phyloP scores from a whole-genome alignment of 2,113 vertebrate species.

The Macaca fascicularis region DNA sequence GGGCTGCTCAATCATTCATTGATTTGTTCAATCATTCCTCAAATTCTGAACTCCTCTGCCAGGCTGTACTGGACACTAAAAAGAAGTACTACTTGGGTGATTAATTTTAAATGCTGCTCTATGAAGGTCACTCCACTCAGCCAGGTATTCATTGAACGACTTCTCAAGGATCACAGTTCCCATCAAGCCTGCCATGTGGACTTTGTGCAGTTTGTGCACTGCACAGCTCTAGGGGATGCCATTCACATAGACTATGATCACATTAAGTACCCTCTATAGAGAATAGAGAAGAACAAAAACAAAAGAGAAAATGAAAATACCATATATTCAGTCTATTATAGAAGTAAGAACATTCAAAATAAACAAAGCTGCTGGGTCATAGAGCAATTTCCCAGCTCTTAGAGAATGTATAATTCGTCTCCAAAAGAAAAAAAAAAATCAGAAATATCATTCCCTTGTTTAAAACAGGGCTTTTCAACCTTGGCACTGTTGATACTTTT shows the following conservation, averaged over 20 bases:
- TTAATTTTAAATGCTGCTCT: not conserved
- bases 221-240: fast-evolving
- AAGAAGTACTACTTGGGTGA: not conserved
- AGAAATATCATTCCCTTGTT: not conserved
- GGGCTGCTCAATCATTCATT: not conserved
- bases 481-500: not conserved
- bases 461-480: not conserved
- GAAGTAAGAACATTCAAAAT: not conserved
- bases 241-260: not conserved
- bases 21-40: not conserved
- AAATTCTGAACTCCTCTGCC: not conserved
- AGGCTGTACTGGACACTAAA: not conserved
- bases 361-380: not conserved
- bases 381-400: not conserved
- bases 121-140: not conserved
- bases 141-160: not conserved
- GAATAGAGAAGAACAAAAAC: not conserved
- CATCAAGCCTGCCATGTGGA: not conserved
- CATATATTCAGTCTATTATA: not conserved
- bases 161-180: not conserved
- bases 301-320: not conserved
- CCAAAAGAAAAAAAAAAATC: not conserved
- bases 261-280: not conserved
- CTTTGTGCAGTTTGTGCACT: not conserved
- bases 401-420: not conserved